Evolutionary conservation across 2,113 vertebrate species (phyloP), one percentile per base, ranked within the genome.

Genomic region (Limanda limanda): DNA sequence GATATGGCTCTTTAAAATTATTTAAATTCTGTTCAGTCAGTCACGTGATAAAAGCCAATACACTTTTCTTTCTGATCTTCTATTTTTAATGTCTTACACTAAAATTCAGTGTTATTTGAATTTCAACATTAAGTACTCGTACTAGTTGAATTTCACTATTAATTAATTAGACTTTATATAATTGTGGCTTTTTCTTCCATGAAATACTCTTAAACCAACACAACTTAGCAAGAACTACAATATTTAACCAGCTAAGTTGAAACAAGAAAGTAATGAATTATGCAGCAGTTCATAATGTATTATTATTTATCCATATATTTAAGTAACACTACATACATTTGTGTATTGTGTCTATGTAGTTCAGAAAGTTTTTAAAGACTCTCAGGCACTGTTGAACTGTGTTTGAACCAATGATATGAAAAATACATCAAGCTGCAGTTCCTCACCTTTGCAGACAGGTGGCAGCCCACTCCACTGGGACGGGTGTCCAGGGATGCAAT

Each of bases 401-500:
- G 45, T 23, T 14, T 71, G 60, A 66, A 11, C 51, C 52, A 12
- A 62, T 14, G 20, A 24, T 58, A 8, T 21, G 63, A 6, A 21
- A 13, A 61, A 45, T 15, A 52, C 20, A 31, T 52, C 12, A 54
- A 20, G 18, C 21, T 82, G 77, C 57, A 86, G 40, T 89, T 79
- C 6, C 67, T 69, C 35, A 95, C 95, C 95, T 89, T 95, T 96
- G 92, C 97, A 99, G 93, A 94, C 94, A 74, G 97, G 97, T 27
- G 96, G 96, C 1, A 95, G 90, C 62, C 95, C 94, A 70, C 95
- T 98, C 97, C 97, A 99, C 57, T 95, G 96, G 0, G 97, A 97
- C 1, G 97, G 97, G 79, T 96, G 96, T 47, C 96, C 96, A 0
- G 96, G 96, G 76, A 98, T 89, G 85, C 97, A 99, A 76, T 94